Evolutionary conservation across 2,797 vertebrate genomes (phyloP).

Genomic region (Coendou prehensilis): DNA sequence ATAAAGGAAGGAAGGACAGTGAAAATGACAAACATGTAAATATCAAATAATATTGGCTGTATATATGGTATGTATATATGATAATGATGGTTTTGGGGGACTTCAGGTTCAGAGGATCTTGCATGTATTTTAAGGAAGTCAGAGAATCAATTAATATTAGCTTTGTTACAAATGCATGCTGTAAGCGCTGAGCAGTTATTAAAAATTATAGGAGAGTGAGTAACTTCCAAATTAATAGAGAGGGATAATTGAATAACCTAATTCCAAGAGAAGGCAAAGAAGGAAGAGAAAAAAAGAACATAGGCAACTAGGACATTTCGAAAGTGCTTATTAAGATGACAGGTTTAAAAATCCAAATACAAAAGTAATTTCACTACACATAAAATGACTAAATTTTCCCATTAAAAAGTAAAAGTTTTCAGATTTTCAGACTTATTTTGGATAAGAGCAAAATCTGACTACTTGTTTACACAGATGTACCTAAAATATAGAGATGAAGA

Average conservation of each 20-base stretch:
- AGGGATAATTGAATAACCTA: constrained; percentile 1
- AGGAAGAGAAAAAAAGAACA: constrained; percentile 34
- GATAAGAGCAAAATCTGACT: constrained; percentile 6
- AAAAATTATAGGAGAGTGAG: neutral
- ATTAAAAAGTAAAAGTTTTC: constrained; percentile 43
- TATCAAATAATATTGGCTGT: neutral
- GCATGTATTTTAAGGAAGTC: constrained; percentile 8
- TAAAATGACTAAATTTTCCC: constrained; percentile 46
- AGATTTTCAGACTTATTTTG: constrained; percentile 44
- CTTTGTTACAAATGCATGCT: constrained; percentile 20
- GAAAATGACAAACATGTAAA: constrained; percentile 27
- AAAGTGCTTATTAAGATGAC: neutral
- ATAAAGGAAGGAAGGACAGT: neutral
- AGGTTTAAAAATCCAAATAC: constrained; percentile 41
- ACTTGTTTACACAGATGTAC: neutral
- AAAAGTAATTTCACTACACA: constrained; percentile 44
- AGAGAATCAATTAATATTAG: constrained; percentile 4
- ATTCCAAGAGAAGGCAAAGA: neutral
- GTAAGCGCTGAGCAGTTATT: neutral
- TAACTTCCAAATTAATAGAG: constrained; percentile 47
- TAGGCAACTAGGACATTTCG: neutral
- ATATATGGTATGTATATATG: neutral
- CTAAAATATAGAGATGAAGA: neutral
- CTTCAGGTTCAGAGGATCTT: constrained; percentile 8
- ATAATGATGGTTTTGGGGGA: neutral